Evolutionary conservation across 1,140 invertebrate species (phyloP).

Genomic region (Drosophila tropicalis): DNA sequence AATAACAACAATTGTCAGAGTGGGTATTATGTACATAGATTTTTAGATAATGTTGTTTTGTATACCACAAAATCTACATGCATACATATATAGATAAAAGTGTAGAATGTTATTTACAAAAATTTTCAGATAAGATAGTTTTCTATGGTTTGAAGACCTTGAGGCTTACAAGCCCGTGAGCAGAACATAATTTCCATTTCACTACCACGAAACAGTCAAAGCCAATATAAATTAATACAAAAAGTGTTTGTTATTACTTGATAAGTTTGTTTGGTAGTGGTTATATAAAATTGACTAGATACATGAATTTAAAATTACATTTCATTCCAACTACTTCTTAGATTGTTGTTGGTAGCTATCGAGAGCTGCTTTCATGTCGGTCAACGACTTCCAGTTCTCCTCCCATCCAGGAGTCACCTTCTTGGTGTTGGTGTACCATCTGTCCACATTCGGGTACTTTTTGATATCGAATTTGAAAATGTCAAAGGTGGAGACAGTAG

Average conservation of each 20-base stretch:
- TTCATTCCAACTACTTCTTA: too few relatives aligned
- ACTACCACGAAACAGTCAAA: neutral
- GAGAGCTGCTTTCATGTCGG: neutral
- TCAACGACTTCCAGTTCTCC: slow-evolving; percentile 35
- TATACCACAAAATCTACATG: neutral
- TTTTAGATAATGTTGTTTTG: neutral
- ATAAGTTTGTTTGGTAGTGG: too few relatives aligned
- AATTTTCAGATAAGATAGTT: too few relatives aligned
- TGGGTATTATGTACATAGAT: too few relatives aligned
- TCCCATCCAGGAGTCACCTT: slow-evolving; percentile 86
- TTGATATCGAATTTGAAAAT: slow-evolving; percentile 86
- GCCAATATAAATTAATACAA: neutral
- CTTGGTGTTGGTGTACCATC: slow-evolving; percentile 88
- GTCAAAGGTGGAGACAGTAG: slow-evolving; percentile 87
- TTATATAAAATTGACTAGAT: too few relatives aligned
- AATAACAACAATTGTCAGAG: neutral
- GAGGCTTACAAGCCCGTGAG: too few relatives aligned
- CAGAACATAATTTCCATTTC: neutral
- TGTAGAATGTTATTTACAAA: too few relatives aligned
- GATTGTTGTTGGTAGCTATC: too few relatives aligned
- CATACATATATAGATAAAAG: too few relatives aligned
- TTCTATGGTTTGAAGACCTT: too few relatives aligned
- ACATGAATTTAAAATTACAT: too few relatives aligned
- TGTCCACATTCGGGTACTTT: slow-evolving; percentile 87
- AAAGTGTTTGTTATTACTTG: too few relatives aligned